phyloP scores from a whole-genome alignment of 1,140 invertebrate species.

The Dolichoris vasculosae region DNA sequence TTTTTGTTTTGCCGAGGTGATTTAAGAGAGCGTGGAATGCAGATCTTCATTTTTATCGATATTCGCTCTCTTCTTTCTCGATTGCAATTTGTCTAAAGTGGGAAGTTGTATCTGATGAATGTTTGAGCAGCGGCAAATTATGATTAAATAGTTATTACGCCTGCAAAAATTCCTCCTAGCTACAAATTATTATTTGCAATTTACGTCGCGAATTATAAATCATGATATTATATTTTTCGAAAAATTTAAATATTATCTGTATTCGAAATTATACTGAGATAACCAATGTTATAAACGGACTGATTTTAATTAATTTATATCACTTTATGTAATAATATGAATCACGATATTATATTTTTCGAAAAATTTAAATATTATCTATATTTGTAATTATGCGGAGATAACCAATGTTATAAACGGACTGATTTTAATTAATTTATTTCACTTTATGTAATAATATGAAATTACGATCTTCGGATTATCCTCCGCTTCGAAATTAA shows the following conservation, averaged over 20 bases:
- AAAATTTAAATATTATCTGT: not conserved
- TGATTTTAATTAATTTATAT: too few species aligned
- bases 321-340: too few species aligned
- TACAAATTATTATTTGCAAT: slow-evolving; percentile 12
- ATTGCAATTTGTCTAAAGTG: slow-evolving; percentile 15
- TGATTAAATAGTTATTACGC: slow-evolving; percentile 15
- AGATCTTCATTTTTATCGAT: not conserved
- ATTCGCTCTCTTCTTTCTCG: not conserved
- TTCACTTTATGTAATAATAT: not conserved
- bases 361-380: not conserved
- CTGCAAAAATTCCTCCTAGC: not conserved
- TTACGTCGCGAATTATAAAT: not conserved
- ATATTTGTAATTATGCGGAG: not conserved
- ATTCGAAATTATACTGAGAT: slow-evolving; percentile 2
- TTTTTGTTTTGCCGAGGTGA: not conserved
- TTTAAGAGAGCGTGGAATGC: slow-evolving; percentile 24
- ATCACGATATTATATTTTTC: slow-evolving; percentile 1
- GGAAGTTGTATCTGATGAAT: slow-evolving; percentile 12
- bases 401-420: not conserved
- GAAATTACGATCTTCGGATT: not conserved
- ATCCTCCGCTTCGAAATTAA: not conserved
- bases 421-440: not conserved
- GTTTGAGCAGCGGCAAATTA: slow-evolving; percentile 4
- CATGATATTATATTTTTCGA: not conserved
- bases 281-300: not conserved